Evolutionary conservation across 2,113 vertebrate species (phyloP).

Genomic region (Nipponia nippon): DNA sequence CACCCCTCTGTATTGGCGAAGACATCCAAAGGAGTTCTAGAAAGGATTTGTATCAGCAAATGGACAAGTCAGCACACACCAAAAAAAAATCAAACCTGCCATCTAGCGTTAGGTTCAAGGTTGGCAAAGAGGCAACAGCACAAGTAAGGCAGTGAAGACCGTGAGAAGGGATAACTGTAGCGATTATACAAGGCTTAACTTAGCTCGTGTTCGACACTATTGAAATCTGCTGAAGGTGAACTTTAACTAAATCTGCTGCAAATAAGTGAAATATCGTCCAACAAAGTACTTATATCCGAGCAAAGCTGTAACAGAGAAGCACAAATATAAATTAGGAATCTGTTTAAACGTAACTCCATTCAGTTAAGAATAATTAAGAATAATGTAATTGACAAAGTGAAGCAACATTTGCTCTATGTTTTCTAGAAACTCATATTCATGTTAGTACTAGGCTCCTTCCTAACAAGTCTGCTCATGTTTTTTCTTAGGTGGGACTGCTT

Average conservation of each 20-base stretch:
- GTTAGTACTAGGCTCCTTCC: background rate
- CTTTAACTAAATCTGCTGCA: background rate
- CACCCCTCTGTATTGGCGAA: background rate
- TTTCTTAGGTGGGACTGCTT: background rate
- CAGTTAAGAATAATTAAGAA: background rate
- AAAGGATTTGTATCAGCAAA: accelerated
- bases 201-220: background rate
- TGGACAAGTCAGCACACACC: accelerated
- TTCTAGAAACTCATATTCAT: background rate
- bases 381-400: background rate
- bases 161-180: background rate
- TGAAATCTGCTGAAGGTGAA: background rate
- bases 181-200: background rate
- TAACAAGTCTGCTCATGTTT: background rate
- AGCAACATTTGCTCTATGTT: background rate
- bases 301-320: background rate
- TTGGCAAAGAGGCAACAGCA: background rate
- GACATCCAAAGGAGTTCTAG: accelerated
- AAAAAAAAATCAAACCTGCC: background rate
- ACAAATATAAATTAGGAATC: background rate
- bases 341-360: background rate
- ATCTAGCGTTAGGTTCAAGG: background rate
- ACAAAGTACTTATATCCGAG: background rate
- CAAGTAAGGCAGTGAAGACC: background rate
- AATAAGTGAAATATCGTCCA: background rate